A percentile compares a stretch with the other conserved stretches of the same genome.
Conservation (phyloP, 2,797 vertebrate species). For the Lacerta bilineata region DNA sequence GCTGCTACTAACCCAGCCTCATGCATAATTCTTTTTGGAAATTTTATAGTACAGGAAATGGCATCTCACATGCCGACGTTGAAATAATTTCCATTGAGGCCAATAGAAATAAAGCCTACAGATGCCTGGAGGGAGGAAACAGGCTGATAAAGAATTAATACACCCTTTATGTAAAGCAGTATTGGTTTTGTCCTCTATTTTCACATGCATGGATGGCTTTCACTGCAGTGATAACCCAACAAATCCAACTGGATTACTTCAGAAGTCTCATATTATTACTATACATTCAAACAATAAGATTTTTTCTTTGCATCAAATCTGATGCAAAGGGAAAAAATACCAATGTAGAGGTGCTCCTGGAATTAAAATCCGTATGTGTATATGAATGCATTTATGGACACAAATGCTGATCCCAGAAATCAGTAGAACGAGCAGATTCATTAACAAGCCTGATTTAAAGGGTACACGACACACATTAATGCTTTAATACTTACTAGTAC, state of each 20-base stretch:
- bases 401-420: neutral
- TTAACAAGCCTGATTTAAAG: neutral
- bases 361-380: neutral
- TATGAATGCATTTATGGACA: no score
- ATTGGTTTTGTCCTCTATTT: neutral
- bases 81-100: neutral
- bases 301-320: neutral
- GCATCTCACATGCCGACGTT: neutral
- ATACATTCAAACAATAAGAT: neutral
- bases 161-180: conserved; percentile 9
- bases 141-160: conserved; percentile 26
- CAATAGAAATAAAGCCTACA: neutral
- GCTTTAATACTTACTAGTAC: neutral
- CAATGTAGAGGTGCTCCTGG: neutral
- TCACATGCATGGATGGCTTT: conserved; percentile 8
- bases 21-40: conserved; percentile 24
- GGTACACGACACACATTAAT: neutral
- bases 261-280: neutral
- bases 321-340: neutral
- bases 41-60: neutral
- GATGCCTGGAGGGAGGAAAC: neutral
- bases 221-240: neutral
- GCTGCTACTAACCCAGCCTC: neutral
- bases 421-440: neutral
- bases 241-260: neutral